Base-by-base conservation (phyloP, 2,797 vertebrate species). In the Sebastes minor region DNA sequence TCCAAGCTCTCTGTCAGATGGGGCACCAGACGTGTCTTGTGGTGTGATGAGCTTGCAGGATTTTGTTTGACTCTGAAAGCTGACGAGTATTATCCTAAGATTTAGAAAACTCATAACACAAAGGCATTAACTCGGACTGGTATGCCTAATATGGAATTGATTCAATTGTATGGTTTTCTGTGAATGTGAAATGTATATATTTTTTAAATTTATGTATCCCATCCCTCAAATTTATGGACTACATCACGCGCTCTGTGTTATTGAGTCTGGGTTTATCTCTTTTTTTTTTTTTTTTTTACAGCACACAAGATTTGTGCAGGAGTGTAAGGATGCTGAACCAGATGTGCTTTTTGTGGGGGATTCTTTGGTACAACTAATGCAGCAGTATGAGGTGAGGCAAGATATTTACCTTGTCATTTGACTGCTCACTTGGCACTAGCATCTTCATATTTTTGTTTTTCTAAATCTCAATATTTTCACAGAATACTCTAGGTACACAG, bases 261-360 rank as follows among this genome's bases (percentile, higher is more conserved):
- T 81, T 1, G 0, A 71, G 12, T 18, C 35, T 66, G 6, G 70
- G 13, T 64, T 10, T 38, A 8, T 46, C 42, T 46, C 42, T 46
- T 18, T 13, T 57, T 60, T 35, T 27, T 53, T 60, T 25, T 3
- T 79, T 78, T 59, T 42, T 85, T 20, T 84, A 65, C 94, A 99
- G 98, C 98, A 99, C 88, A 96, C 95, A 72, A 95, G 97, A 23
- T 99, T 99, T 89, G 97, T 98, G 81, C 92, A 95, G 91, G 98
- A 99, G 91, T 99, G 98, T 91, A 99, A 99, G 76, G 98, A 99
- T 91, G 99, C 97, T 67, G 98, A 99, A 82, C 98, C 98, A 1
- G 98, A 99, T 0, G 98, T 99, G 71, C 96, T 99, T 60, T 99
- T 99, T 84, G 96, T 99, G 30, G 98, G 98, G 0, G 98, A 99